phyloP scores from a whole-genome alignment of 2,888 invertebrate species.

The Psylliodes chrysocephalus region DNA sequence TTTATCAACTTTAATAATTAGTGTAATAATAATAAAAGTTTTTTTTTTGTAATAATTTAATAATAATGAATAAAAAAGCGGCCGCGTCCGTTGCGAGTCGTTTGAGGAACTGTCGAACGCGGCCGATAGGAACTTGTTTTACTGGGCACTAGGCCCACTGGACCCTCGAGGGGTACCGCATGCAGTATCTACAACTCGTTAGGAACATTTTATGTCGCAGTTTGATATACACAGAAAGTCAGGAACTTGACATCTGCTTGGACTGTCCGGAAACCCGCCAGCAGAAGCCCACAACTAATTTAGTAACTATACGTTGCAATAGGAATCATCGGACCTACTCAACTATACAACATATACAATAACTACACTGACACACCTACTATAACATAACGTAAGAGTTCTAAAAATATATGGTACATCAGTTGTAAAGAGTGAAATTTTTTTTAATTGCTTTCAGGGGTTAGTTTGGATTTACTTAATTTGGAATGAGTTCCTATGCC shows the following conservation, averaged over 20 bases:
- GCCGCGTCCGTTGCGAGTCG: constrained; percentile 60
- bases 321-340: constrained; percentile 65
- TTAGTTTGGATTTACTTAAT: constrained; percentile 12
- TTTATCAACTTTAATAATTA: constrained; percentile 65
- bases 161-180: constrained; percentile 61
- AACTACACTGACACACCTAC: constrained; percentile 63
- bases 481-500: constrained; percentile 46
- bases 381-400: constrained; percentile 59
- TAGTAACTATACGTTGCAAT: constrained; percentile 67
- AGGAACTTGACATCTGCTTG: constrained; percentile 58
- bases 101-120: constrained; percentile 62
- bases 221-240: constrained; percentile 59
- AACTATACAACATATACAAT: constrained; percentile 63
- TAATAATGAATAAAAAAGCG: constrained; percentile 65
- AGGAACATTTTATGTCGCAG: constrained; percentile 66
- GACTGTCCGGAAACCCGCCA: constrained; percentile 42
- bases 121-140: constrained; percentile 66
- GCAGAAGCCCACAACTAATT: constrained; percentile 47
- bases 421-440: constrained; percentile 48
- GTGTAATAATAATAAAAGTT: constrained; percentile 64
- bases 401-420: constrained; percentile 62
- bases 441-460: constrained; percentile 25
- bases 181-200: constrained; percentile 65
- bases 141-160: constrained; percentile 62
- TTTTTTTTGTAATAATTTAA: constrained; percentile 63